Evolutionary conservation across 2,888 invertebrate genomes (phyloP).

Genomic region (Phengaris arion): DNA sequence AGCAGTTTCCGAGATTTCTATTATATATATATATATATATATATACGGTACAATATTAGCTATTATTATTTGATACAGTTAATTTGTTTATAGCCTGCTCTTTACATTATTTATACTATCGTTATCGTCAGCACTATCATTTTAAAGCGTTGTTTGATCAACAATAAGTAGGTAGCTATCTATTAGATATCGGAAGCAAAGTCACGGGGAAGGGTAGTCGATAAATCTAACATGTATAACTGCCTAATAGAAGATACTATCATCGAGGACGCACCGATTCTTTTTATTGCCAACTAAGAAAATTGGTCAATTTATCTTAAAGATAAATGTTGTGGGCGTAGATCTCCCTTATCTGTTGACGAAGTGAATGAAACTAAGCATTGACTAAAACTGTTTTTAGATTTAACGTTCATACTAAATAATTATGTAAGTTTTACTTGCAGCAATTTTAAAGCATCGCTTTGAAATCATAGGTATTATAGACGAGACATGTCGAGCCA

Average conservation of each 20-base stretch:
- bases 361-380: constrained; percentile 69
- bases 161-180: neutral
- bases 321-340: constrained; percentile 77
- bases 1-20: too few species aligned
- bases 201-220: constrained; percentile 10
- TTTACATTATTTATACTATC: too few species aligned
- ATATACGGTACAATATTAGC: too few species aligned
- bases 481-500: too few species aligned
- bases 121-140: too few species aligned
- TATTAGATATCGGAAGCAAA: neutral
- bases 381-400: constrained; percentile 38
- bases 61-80: too few species aligned
- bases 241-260: constrained; percentile 42
- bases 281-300: constrained; percentile 79
- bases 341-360: constrained; percentile 73
- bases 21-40: too few species aligned
- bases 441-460: too few species aligned
- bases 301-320: constrained; percentile 80
- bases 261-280: constrained; percentile 70
- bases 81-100: too few species aligned
- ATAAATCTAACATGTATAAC: constrained; percentile 7
- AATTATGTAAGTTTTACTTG: neutral
- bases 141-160: too few species aligned
- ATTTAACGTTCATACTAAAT: neutral
- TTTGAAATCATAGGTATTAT: too few species aligned